Evolutionary conservation across 92 coral and sea anemone genomes (phyloP).

Genomic region (Galaxea fascicularis): DNA sequence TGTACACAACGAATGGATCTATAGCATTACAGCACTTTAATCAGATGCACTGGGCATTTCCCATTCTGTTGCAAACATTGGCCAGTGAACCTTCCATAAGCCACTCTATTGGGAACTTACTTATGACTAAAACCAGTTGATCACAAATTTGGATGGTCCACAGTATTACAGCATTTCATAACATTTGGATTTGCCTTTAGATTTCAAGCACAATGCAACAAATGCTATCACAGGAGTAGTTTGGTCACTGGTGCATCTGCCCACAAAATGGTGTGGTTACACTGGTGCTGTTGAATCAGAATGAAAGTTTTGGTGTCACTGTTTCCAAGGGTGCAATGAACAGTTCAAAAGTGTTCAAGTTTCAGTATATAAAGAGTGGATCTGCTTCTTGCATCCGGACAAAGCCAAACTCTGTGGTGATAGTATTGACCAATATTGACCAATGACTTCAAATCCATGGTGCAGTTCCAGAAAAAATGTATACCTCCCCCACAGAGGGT

Average conservation of each 20-base stretch:
- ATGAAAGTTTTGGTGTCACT: not conserved
- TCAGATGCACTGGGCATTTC: not conserved
- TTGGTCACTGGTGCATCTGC: no score
- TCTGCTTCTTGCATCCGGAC: no score
- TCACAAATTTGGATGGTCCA: not conserved
- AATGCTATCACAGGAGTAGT: no score
- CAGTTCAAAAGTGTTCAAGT: no score
- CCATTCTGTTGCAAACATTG: not conserved
- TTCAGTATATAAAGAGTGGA: no score
- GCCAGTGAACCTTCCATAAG: not conserved
- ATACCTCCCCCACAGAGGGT: no score
- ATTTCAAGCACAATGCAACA: no score
- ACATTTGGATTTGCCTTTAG: not conserved
- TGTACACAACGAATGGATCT: slow-evolving; percentile 44
- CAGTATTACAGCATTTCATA: not conserved
- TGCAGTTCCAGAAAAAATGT: no score
- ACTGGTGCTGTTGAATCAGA: not conserved
- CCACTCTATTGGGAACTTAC: not conserved
- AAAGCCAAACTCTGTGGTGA: no score
- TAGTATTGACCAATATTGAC: no score
- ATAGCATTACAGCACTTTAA: not conserved
- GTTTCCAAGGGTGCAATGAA: not conserved
- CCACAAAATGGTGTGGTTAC: no score
- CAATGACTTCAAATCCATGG: no score
- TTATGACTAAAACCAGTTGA: not conserved